Conservation (phyloP, 2,113 vertebrate genomes). For the Rafetus swinhoei region DNA sequence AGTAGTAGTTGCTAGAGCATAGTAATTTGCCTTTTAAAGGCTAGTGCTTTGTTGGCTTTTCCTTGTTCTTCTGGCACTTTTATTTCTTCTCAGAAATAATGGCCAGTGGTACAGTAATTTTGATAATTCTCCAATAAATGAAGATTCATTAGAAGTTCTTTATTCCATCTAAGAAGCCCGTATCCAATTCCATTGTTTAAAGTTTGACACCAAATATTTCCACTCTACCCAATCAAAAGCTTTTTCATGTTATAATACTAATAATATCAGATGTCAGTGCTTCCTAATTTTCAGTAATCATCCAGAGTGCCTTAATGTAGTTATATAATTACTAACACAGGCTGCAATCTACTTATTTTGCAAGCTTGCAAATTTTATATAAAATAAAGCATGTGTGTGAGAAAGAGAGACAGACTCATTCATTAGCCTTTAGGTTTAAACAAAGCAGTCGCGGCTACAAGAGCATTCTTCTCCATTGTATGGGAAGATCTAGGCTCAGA, state of each 20-base stretch:
- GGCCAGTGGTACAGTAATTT: fast-evolving
- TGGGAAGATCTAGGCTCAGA: too few relatives aligned
- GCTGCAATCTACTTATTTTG: neutral
- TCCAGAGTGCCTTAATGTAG: neutral
- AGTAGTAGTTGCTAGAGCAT: neutral
- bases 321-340: neutral
- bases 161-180: neutral
- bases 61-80: neutral
- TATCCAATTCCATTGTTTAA: neutral
- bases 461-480: too few relatives aligned
- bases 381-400: neutral
- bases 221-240: neutral
- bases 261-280: neutral
- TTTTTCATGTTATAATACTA: neutral
- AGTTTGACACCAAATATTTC: neutral
- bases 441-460: too few relatives aligned
- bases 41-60: neutral
- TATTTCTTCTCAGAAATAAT: neutral
- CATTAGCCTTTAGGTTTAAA: neutral
- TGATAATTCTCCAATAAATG: neutral
- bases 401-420: neutral
- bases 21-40: neutral
- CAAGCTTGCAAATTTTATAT: neutral
- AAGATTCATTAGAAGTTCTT: neutral
- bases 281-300: neutral